A percentile compares a stretch with the other conserved stretches of the same genome.
phyloP scores from a whole-genome alignment of 2,888 invertebrate genomes.

The Rhodophaea formosa region DNA sequence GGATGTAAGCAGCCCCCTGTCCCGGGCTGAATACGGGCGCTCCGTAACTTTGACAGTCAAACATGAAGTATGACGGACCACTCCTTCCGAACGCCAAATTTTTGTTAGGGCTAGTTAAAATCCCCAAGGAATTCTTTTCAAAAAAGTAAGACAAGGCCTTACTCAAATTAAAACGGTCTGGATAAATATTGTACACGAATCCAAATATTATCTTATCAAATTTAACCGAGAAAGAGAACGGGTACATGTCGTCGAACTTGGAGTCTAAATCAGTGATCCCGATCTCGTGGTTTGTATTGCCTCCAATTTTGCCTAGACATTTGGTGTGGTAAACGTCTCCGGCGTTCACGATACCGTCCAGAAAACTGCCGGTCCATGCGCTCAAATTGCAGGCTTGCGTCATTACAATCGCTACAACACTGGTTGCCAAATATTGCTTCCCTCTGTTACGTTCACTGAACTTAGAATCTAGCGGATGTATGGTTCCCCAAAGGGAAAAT shows the following conservation, averaged over 20 bases:
- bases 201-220: slow-evolving; percentile 82
- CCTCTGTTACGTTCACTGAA: slow-evolving; percentile 80
- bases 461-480: slow-evolving; percentile 81
- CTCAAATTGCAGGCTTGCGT: slow-evolving; percentile 80
- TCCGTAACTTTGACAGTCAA: slow-evolving; percentile 83
- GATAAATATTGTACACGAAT: slow-evolving; percentile 80
- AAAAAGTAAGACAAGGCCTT: slow-evolving; percentile 83
- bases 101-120: slow-evolving; percentile 77
- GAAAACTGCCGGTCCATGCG: slow-evolving; percentile 83
- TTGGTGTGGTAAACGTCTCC: slow-evolving; percentile 81
- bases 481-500: slow-evolving; percentile 84
- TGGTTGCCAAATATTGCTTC: slow-evolving; percentile 83
- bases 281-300: slow-evolving; percentile 78
- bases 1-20: slow-evolving; percentile 80
- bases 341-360: slow-evolving; percentile 82
- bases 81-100: slow-evolving; percentile 77
- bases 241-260: slow-evolving; percentile 78
- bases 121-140: slow-evolving; percentile 72
- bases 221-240: slow-evolving; percentile 79
- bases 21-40: slow-evolving; percentile 82
- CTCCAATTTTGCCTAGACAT: slow-evolving; percentile 66
- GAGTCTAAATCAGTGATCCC: slow-evolving; percentile 77
- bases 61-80: slow-evolving; percentile 83
- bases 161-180: slow-evolving; percentile 82
- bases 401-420: slow-evolving; percentile 82